phyloP scores from a whole-genome alignment of 1,140 invertebrate species.

The Homarus americanus region DNA sequence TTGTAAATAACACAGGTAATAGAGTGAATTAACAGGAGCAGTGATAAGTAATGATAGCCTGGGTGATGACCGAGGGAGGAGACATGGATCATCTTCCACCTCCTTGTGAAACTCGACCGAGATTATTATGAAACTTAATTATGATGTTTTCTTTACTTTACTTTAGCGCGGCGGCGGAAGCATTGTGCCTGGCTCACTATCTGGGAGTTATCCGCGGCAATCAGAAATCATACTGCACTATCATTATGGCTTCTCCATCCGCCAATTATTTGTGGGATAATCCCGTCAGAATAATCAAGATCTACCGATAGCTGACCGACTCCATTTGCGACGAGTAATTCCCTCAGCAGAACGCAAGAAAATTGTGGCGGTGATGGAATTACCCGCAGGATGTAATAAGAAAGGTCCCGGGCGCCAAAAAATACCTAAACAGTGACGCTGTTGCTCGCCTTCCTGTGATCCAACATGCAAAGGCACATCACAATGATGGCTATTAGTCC shows the following conservation, averaged over 20 bases:
- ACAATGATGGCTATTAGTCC: slow-evolving; percentile 28
- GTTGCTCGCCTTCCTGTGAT: slow-evolving; percentile 2
- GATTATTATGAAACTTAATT: too few species aligned
- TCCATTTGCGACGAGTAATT: neutral
- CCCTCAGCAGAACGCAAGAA: neutral
- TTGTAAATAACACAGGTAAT: too few species aligned
- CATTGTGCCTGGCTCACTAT: neutral
- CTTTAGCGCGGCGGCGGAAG: neutral
- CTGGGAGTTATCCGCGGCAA: neutral
- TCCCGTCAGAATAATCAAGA: slow-evolving; percentile 8
- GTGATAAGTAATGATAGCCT: too few species aligned
- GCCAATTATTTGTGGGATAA: slow-evolving; percentile 23
- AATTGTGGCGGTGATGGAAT: slow-evolving; percentile 28
- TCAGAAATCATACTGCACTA: neutral
- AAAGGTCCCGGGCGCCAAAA: neutral
- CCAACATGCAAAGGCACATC: slow-evolving; percentile 4
- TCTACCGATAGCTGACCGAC: slow-evolving; percentile 25
- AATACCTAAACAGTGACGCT: neutral
- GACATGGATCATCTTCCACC: too few species aligned
- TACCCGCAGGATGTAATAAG: neutral
- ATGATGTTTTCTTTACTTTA: neutral
- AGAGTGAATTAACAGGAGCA: too few species aligned
- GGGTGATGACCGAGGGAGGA: too few species aligned
- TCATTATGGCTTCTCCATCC: slow-evolving; percentile 3
- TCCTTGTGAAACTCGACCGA: too few species aligned